These are phyloP conservation scores for Eurytoma adleriae DNA, from an alignment of 2,888 invertebrate genomes.

Conservation along the genomic window DNA sequence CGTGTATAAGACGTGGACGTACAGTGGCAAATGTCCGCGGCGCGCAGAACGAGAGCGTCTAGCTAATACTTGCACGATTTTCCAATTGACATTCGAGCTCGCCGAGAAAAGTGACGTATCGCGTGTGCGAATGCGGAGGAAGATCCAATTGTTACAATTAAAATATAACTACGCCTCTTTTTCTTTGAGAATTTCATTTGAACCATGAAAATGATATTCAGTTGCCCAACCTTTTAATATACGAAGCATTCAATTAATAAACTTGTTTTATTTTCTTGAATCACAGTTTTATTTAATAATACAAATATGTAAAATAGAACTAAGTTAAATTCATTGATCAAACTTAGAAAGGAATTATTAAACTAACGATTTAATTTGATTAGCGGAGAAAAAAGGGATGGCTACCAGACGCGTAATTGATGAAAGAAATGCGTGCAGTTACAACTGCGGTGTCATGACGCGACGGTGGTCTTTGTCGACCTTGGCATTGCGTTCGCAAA, in stretches of 20 bases:
- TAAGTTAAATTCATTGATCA: background rate
- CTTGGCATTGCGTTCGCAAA: slow-evolving; percentile 49
- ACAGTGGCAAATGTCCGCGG: background rate
- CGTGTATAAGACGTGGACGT: background rate
- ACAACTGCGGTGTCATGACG: background rate
- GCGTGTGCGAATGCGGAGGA: slow-evolving; percentile 51
- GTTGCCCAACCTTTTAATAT: too few relatives aligned
- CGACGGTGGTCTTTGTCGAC: slow-evolving; percentile 15
- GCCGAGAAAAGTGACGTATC: slow-evolving; percentile 58
- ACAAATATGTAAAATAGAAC: too few relatives aligned
- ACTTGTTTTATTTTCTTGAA: too few relatives aligned
- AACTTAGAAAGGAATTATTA: slow-evolving; percentile 10
- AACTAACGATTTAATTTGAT: background rate
- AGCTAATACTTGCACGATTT: slow-evolving; percentile 68
- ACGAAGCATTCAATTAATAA: too few relatives aligned
- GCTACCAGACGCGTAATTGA: slow-evolving; percentile 35
- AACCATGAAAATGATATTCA: too few relatives aligned
- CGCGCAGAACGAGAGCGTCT: slow-evolving; percentile 50
- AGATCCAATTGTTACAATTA: slow-evolving; percentile 55
- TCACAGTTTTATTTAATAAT: too few relatives aligned
- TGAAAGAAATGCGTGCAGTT: slow-evolving; percentile 43
- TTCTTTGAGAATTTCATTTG: background rate
- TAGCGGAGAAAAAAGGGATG: slow-evolving; percentile 29
- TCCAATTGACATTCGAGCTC: slow-evolving; percentile 70
- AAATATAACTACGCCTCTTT: slow-evolving; percentile 11